A percentile compares a stretch with the other conserved stretches of the same genome.
phyloP scores from a whole-genome alignment of 2,797 vertebrate genomes.

The Rhynchonycteris naso region DNA sequence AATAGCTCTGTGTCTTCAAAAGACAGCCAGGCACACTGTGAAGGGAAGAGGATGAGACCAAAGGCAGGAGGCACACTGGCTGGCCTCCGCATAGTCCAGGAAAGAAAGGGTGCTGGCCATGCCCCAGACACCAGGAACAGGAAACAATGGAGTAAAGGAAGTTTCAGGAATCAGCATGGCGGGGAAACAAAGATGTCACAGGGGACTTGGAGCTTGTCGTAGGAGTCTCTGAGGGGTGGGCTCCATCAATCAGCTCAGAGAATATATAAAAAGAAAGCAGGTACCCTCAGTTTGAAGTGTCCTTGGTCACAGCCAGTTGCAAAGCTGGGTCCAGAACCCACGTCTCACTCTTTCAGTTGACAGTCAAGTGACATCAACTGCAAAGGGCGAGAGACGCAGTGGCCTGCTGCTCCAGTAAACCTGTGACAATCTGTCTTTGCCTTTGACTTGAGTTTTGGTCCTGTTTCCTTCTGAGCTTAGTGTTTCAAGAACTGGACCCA shows the following conservation, averaged over 20 bases:
- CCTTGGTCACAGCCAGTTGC: not conserved
- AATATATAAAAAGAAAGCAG: accelerated
- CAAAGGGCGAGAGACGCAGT: not conserved
- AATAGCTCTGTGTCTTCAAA: not conserved
- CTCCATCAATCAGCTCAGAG: not conserved
- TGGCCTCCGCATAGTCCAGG: too few relatives aligned
- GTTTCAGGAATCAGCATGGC: not conserved
- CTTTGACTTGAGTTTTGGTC: not conserved
- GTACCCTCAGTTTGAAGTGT: not conserved
- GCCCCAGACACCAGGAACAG: not conserved
- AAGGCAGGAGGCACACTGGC: accelerated
- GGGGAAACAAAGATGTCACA: not conserved
- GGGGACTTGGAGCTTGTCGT: accelerated
- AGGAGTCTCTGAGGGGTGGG: too few relatives aligned
- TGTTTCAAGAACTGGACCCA: not conserved
- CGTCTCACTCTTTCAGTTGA: not conserved
- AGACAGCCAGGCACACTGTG: accelerated
- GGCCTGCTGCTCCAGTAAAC: not conserved
- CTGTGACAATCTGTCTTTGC: not conserved
- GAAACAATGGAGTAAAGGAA: not conserved
- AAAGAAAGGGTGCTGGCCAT: not conserved
- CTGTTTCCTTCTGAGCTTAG: not conserved
- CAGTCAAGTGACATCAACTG: not conserved
- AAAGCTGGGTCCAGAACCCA: not conserved
- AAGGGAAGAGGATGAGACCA: accelerated